Evolutionary conservation across 2,113 vertebrate species (phyloP).

Genomic region (Ceyx cyanopectus): DNA sequence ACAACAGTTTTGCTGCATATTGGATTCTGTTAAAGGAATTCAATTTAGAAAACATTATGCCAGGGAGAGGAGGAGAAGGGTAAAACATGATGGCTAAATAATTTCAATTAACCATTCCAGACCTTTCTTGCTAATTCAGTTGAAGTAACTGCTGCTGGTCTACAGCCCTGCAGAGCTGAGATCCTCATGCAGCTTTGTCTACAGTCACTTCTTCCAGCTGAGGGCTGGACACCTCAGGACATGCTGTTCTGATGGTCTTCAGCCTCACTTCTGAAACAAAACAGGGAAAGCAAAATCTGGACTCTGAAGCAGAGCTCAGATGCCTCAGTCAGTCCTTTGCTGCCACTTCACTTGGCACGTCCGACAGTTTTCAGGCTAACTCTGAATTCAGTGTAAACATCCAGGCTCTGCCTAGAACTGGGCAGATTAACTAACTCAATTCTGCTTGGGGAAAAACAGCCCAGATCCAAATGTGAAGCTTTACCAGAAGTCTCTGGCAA

Average conservation of each 20-base stretch:
- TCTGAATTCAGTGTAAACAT: not conserved
- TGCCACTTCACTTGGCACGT: not conserved
- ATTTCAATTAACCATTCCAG: conserved; percentile 62
- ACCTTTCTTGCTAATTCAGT: conserved; percentile 55
- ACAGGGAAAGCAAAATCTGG: not conserved
- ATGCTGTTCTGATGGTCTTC: not conserved
- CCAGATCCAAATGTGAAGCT: not conserved
- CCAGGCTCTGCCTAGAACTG: not conserved
- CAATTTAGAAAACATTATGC: conserved; percentile 23
- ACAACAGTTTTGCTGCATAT: not conserved
- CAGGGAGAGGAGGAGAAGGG: conserved; percentile 16
- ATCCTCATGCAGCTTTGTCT: fast-evolving
- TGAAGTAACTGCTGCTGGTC: conserved; percentile 51
- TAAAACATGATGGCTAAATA: conserved; percentile 43
- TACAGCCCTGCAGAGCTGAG: not conserved
- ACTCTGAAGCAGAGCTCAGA: not conserved
- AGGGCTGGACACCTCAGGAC: not conserved
- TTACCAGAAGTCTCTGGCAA: not conserved
- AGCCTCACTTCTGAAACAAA: not conserved
- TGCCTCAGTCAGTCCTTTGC: not conserved
- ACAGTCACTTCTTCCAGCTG: not conserved
- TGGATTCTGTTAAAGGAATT: conserved; percentile 53
- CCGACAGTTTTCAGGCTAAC: not conserved
- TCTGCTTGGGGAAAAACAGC: conserved; percentile 2
- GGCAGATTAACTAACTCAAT: not conserved